phyloP scores from a whole-genome alignment of 1,140 invertebrate species.

The Spodoptera litura region DNA sequence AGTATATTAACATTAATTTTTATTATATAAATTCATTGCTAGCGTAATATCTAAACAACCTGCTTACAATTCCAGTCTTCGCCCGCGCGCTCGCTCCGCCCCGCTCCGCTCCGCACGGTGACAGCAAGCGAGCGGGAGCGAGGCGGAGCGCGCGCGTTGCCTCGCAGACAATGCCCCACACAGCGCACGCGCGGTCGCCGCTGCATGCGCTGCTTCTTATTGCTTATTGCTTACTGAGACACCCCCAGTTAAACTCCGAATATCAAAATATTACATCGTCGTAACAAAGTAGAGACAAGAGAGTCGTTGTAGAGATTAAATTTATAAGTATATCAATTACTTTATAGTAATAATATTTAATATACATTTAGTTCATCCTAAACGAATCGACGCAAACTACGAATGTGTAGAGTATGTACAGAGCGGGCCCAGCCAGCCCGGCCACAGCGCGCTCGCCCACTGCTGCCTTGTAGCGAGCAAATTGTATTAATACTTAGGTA shows the following conservation, averaged over 20 bases:
- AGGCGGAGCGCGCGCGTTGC: slow-evolving; percentile 22
- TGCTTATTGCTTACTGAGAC: slow-evolving; percentile 64
- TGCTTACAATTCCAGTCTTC: slow-evolving; percentile 72
- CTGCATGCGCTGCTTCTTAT: slow-evolving; percentile 67
- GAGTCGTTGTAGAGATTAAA: slow-evolving; percentile 63
- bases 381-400: slow-evolving; percentile 1
- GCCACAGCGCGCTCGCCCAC: slow-evolving; percentile 44
- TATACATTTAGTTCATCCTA: slow-evolving; percentile 45
- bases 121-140: not conserved
- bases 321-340: slow-evolving; percentile 44
- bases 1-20: slow-evolving; percentile 78
- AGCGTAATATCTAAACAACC: slow-evolving; percentile 79
- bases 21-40: slow-evolving; percentile 79
- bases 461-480: slow-evolving; percentile 51
- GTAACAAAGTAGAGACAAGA: slow-evolving; percentile 66
- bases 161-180: slow-evolving; percentile 46
- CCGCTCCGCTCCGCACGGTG: not conserved
- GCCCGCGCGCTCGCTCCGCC: slow-evolving; percentile 24
- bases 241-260: slow-evolving; percentile 71
- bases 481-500: slow-evolving; percentile 52
- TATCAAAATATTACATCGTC: slow-evolving; percentile 76
- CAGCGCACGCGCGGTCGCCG: slow-evolving; percentile 56
- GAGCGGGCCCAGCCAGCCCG: not conserved
- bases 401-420: slow-evolving; percentile 3
- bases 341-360: slow-evolving; percentile 42